A percentile compares a stretch with the other conserved stretches of the same genome.
phyloP scores from a whole-genome alignment of 2,888 invertebrate species.

The Anticlea derivata region DNA sequence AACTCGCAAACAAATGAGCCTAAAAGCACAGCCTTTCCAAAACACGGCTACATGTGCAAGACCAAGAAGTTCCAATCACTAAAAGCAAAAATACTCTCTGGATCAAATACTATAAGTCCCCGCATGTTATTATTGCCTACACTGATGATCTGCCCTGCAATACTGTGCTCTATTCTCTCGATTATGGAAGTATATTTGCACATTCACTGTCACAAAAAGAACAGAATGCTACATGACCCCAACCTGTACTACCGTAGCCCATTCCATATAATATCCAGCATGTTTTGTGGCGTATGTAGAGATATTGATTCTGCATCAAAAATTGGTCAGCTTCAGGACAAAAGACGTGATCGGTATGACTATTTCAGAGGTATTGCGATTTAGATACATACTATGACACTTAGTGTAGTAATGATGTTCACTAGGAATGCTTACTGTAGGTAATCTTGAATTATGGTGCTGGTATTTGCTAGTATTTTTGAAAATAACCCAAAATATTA shows the following conservation, averaged over 20 bases:
- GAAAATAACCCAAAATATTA: background rate
- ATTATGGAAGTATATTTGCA: slow-evolving; percentile 86
- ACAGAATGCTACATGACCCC: slow-evolving; percentile 82
- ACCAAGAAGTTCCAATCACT: slow-evolving; percentile 63
- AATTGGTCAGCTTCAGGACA: slow-evolving; percentile 86
- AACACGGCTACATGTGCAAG: slow-evolving; percentile 54
- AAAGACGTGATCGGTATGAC: slow-evolving; percentile 74
- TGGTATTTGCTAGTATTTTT: no score
- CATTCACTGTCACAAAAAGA: slow-evolving; percentile 87
- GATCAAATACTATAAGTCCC: slow-evolving; percentile 68
- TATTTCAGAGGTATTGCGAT: slow-evolving; percentile 64
- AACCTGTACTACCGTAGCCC: slow-evolving; percentile 87
- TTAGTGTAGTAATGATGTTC: background rate
- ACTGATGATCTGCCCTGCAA: slow-evolving; percentile 81
- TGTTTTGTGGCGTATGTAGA: slow-evolving; percentile 87
- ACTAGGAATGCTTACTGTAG: no score
- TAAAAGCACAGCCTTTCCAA: slow-evolving; percentile 48
- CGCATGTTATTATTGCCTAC: slow-evolving; percentile 85
- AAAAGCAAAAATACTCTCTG: slow-evolving; percentile 66
- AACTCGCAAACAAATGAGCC: slow-evolving; percentile 14
- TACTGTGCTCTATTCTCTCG: slow-evolving; percentile 76
- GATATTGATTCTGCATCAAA: slow-evolving; percentile 85
- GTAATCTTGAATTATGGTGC: no score
- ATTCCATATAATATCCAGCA: slow-evolving; percentile 86
- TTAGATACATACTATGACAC: slow-evolving; percentile 25